Conservation (phyloP, 2,888 invertebrate species). For the Laothoe populi region DNA sequence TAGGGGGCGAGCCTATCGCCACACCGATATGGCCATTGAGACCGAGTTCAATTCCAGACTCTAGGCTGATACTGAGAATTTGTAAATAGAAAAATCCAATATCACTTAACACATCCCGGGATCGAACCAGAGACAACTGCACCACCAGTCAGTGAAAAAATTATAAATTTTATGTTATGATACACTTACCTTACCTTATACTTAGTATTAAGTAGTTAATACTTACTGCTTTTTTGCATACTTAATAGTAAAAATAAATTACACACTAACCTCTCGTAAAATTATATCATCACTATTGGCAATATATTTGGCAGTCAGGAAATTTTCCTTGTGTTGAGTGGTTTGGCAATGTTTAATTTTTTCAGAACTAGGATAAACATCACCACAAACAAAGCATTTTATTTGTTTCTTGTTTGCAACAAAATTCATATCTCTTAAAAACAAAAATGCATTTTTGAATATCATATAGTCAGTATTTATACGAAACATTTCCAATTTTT, state of each 20-base stretch:
- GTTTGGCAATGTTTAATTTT: slow-evolving; percentile 50
- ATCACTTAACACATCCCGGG: no score
- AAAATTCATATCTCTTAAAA: slow-evolving; percentile 43
- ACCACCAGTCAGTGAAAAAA: no score
- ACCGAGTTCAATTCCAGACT: no score
- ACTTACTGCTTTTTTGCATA: no score
- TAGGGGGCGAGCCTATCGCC: no score
- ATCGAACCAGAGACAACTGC: no score
- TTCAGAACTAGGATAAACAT: slow-evolving; percentile 38
- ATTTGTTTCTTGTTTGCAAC: slow-evolving; percentile 42
- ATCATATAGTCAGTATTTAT: slow-evolving; percentile 46
- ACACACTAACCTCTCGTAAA: slow-evolving; percentile 59
- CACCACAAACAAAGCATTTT: slow-evolving; percentile 59
- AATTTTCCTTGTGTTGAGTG: slow-evolving; percentile 47
- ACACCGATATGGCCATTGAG: no score
- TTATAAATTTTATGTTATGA: no score
- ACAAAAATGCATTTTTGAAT: slow-evolving; percentile 46
- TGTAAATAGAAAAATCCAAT: no score
- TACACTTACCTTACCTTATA: no score
- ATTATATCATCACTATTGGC: slow-evolving; percentile 45
- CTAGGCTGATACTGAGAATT: no score
- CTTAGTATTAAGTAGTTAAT: no score
- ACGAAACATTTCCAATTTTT: slow-evolving; percentile 38
- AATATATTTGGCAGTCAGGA: slow-evolving; percentile 47
- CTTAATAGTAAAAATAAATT: slow-evolving; percentile 5